These are phyloP conservation scores for Heliothis subflexa DNA, from an alignment of 1,140 invertebrate genomes.

Conservation along the genomic window DNA sequence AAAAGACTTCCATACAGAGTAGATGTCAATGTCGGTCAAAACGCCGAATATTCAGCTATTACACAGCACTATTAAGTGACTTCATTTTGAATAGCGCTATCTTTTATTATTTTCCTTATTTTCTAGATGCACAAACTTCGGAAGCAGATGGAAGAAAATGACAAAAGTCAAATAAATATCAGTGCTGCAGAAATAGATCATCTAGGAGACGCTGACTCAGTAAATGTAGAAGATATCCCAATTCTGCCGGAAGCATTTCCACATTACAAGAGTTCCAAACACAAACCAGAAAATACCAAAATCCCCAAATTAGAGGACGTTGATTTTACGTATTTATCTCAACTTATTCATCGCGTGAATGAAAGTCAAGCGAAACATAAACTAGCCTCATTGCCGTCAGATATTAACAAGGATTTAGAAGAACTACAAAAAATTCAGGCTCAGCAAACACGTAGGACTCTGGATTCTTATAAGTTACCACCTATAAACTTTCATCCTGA, in stretches of 20 bases:
- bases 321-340: slow-evolving; percentile 76
- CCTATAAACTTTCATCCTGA: not conserved
- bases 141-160: slow-evolving; percentile 54
- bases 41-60: no score
- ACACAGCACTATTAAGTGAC: not conserved
- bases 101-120: not conserved
- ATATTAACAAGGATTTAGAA: slow-evolving; percentile 46
- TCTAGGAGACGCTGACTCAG: slow-evolving; percentile 1
- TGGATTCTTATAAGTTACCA: not conserved
- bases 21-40: not conserved
- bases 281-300: slow-evolving; percentile 21
- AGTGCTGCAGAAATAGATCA: not conserved
- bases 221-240: slow-evolving; percentile 13
- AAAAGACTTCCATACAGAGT: not conserved
- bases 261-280: slow-evolving; percentile 45
- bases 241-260: slow-evolving; percentile 15
- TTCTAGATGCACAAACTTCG: slow-evolving; percentile 60
- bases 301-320: slow-evolving; percentile 57
- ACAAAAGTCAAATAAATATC: slow-evolving; percentile 49
- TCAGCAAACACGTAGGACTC: slow-evolving; percentile 33
- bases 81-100: not conserved
- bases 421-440: not conserved
- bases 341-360: slow-evolving; percentile 70
- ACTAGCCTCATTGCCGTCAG: slow-evolving; percentile 48
- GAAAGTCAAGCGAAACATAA: slow-evolving; percentile 54